These are phyloP conservation scores for Heliopora coerulea DNA, from an alignment of 92 coral and sea anemone species.

Conservation along the genomic window DNA sequence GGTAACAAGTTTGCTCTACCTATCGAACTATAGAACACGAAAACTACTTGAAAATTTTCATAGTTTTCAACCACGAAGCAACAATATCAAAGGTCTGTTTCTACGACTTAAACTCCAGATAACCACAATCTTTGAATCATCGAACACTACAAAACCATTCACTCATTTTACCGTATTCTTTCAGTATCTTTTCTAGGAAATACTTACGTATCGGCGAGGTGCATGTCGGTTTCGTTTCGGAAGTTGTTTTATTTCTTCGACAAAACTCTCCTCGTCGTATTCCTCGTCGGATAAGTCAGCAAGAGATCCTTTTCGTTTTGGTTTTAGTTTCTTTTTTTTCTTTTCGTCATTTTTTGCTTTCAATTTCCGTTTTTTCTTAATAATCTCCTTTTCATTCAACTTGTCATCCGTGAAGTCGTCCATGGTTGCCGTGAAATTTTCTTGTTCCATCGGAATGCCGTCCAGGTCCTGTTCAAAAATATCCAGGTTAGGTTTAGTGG, in stretches of 20 bases:
- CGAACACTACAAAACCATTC: too few relatives aligned
- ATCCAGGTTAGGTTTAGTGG: too few relatives aligned
- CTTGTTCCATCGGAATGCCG: neutral
- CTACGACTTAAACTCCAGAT: too few relatives aligned
- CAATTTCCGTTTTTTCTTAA: conserved; percentile 31
- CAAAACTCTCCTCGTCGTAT: conserved; percentile 32
- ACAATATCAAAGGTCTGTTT: too few relatives aligned
- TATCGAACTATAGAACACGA: too few relatives aligned
- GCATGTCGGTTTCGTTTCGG: conserved; percentile 38
- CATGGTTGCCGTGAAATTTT: neutral
- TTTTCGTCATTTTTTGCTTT: conserved; percentile 37
- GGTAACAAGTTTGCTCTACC: too few relatives aligned
- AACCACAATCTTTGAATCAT: too few relatives aligned
- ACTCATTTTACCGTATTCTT: too few relatives aligned
- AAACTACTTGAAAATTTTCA: too few relatives aligned
- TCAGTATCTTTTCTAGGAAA: too few relatives aligned
- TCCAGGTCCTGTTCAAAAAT: neutral
- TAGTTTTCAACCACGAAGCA: too few relatives aligned
- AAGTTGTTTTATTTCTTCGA: conserved; percentile 38
- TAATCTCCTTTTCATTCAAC: neutral
- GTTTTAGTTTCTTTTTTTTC: conserved; percentile 23
- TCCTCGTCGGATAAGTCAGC: conserved; percentile 28
- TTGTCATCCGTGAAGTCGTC: conserved; percentile 12
- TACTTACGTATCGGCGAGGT: conserved; percentile 43
- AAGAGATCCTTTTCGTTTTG: conserved; percentile 23